Conservation (phyloP, 2,888 invertebrate genomes). For the Agrenia bidenticulata region DNA sequence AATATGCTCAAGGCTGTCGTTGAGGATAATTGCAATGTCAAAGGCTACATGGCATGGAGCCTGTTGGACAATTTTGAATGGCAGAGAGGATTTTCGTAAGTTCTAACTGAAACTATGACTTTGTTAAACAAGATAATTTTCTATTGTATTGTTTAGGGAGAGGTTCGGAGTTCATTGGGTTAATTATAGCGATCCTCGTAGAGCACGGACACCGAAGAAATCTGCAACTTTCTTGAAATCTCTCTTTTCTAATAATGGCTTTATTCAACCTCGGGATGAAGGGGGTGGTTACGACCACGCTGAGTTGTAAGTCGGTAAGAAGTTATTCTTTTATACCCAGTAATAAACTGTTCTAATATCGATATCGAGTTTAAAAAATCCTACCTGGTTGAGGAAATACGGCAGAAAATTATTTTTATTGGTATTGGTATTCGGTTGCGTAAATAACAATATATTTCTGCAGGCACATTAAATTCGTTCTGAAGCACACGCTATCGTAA, state of each 20-base stretch:
- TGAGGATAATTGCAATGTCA: slow-evolving; percentile 44
- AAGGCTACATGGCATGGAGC: slow-evolving; percentile 44
- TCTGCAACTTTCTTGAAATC: slow-evolving; percentile 39
- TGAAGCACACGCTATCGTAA: no score
- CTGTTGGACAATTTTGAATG: slow-evolving; percentile 49
- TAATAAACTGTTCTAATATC: no score
- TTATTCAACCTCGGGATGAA: slow-evolving; percentile 12
- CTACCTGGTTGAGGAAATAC: no score
- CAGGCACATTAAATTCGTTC: no score
- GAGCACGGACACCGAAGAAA: slow-evolving; percentile 36
- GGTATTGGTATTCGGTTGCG: no score
- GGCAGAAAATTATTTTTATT: no score
- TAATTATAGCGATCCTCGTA: slow-evolving; percentile 36
- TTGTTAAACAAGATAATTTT: not conserved
- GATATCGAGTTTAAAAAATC: no score
- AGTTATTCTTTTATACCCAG: no score
- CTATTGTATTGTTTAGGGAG: slow-evolving; percentile 25
- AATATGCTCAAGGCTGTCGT: slow-evolving; percentile 46
- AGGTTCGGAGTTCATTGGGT: slow-evolving; percentile 50
- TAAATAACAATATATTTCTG: no score
- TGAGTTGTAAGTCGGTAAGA: no score
- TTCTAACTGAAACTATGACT: not conserved
- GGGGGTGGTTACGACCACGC: no score
- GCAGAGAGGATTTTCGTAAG: slow-evolving; percentile 35
- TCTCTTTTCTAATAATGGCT: slow-evolving; percentile 46